Conservation (phyloP, 2,888 invertebrate genomes). For the Tachina fera region DNA sequence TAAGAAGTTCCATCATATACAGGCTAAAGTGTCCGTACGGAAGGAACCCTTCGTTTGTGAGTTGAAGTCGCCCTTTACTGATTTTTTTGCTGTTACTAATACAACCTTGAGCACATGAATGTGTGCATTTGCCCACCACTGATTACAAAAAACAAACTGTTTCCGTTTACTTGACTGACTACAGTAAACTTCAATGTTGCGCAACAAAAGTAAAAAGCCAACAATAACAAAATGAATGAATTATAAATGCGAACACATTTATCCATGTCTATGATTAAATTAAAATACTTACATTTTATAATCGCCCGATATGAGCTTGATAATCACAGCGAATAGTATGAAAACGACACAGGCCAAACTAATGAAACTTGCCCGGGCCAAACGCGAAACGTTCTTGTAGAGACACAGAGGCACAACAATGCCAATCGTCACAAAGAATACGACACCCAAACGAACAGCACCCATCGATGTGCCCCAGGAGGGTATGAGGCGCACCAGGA, state of each 20-base stretch:
- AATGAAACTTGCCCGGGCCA: conserved; percentile 82
- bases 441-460: conserved; percentile 84
- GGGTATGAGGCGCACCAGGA: conserved; percentile 88
- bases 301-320: conserved; percentile 82
- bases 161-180: conserved; percentile 39
- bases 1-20: too few relatives aligned
- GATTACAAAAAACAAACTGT: background rate
- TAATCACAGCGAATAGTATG: conserved; percentile 87
- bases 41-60: too few relatives aligned
- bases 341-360: conserved; percentile 88
- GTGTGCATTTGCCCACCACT: too few relatives aligned
- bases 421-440: conserved; percentile 88
- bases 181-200: background rate
- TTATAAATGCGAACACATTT: conserved; percentile 31
- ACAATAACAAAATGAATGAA: conserved; percentile 4
- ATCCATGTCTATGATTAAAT: conserved; percentile 14
- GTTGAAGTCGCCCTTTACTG: too few relatives aligned
- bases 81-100: too few relatives aligned
- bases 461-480: conserved; percentile 83
- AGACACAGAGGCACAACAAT: conserved; percentile 91
- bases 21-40: too few relatives aligned
- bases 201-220: background rate
- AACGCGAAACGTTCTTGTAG: conserved; percentile 87
- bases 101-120: too few relatives aligned
- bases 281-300: conserved; percentile 86